A percentile compares a stretch with the other conserved stretches of the same genome.
Evolutionary conservation across 2,797 vertebrate genomes (phyloP).

Genomic region (Taenioides sp.): DNA sequence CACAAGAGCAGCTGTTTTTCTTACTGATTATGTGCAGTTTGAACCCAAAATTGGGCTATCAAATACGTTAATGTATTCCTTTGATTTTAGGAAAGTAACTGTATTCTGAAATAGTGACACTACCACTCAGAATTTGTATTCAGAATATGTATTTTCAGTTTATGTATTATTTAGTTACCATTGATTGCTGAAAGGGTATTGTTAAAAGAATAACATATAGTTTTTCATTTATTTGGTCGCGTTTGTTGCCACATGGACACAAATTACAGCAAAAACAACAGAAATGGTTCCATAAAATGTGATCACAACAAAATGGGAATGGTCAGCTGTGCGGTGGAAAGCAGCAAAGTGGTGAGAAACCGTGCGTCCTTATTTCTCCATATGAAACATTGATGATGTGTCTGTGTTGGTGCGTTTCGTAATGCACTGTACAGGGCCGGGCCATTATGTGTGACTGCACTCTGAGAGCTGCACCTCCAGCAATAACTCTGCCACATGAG

Average conservation of each 20-base stretch:
- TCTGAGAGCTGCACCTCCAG: conserved; percentile 51
- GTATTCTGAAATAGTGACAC: too few relatives aligned
- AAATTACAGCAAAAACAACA: neutral
- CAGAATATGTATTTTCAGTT: too few relatives aligned
- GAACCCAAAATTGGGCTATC: too few relatives aligned
- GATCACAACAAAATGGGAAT: neutral
- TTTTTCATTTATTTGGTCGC: neutral
- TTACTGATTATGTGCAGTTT: too few relatives aligned
- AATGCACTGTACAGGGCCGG: conserved; percentile 16
- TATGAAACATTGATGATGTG: conserved; percentile 60
- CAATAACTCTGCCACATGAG: conserved; percentile 63
- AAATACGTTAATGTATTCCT: too few relatives aligned
- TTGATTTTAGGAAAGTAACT: too few relatives aligned
- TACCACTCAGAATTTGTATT: too few relatives aligned
- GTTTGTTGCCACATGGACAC: neutral
- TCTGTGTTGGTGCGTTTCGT: conserved; percentile 45
- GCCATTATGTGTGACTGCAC: conserved; percentile 52
- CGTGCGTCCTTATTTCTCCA: conserved; percentile 25
- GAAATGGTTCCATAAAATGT: neutral
- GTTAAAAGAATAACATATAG: neutral
- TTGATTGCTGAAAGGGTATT: neutral
- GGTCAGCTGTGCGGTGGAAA: conserved; percentile 4
- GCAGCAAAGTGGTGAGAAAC: conserved; percentile 11
- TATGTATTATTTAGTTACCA: too few relatives aligned
- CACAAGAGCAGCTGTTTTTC: too few relatives aligned